A percentile compares a stretch with the other conserved stretches of the same genome.
These are phyloP conservation scores for Microctenopoma lineatum DNA, from an alignment of 2,797 vertebrate genomes.

Conservation along the genomic window DNA sequence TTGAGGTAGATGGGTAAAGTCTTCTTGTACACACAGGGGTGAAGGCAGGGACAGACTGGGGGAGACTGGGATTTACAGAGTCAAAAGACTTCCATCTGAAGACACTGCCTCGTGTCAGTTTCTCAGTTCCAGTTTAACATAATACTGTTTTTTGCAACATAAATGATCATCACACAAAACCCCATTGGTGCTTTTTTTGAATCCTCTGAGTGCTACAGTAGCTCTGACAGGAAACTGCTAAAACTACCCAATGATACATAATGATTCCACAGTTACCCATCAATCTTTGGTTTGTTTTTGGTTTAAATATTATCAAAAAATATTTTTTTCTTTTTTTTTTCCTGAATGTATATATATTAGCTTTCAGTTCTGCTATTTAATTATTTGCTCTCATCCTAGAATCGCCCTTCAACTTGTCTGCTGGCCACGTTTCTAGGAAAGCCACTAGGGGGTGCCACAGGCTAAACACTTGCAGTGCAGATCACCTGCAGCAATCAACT, in stretches of 20 bases:
- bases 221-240: conserved; percentile 69
- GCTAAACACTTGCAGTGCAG: conserved; percentile 49
- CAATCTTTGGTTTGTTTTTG: conserved; percentile 77
- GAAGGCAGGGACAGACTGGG: conserved; percentile 45
- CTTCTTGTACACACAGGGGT: conserved; percentile 79
- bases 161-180: conserved; percentile 61
- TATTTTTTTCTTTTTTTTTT: conserved; percentile 2
- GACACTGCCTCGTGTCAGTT: conserved; percentile 77
- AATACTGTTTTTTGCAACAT: conserved; percentile 65
- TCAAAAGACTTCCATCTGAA: conserved; percentile 78
- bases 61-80: conserved; percentile 64
- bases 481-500: conserved; percentile 62
- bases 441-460: conserved; percentile 79
- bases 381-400: conserved; percentile 27
- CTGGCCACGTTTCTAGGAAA: conserved; percentile 34
- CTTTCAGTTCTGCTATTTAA: conserved; percentile 53
- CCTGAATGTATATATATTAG: conserved; percentile 54
- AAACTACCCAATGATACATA: conserved; percentile 67
- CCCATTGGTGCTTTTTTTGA: conserved; percentile 65
- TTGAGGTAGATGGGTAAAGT: conserved; percentile 89
- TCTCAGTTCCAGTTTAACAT: conserved; percentile 79
- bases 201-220: conserved; percentile 77
- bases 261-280: conserved; percentile 72
- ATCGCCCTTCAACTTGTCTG: conserved; percentile 37
- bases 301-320: conserved; percentile 54